phyloP scores from a whole-genome alignment of 1,140 invertebrate genomes.

The Ganaspis sp. region DNA sequence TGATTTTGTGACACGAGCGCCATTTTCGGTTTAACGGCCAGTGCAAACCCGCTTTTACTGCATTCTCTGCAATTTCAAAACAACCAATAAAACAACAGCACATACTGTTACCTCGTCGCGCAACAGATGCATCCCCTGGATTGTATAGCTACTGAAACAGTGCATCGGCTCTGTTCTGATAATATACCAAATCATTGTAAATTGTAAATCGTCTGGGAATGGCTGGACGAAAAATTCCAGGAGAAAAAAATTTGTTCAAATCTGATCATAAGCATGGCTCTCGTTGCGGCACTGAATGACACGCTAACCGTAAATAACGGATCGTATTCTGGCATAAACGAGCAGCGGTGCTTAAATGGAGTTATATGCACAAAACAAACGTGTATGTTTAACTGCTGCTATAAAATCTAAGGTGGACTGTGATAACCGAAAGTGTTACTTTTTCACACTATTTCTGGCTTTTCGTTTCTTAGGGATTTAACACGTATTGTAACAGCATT shows the following conservation, averaged over 20 bases:
- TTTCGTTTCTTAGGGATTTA: too few species aligned
- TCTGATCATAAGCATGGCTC: constrained; percentile 1
- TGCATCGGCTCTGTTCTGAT: neutral
- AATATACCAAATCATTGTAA: constrained; percentile 11
- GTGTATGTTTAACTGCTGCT: constrained; percentile 54
- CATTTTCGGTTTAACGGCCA: constrained; percentile 50
- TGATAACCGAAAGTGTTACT: too few species aligned
- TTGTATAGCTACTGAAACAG: neutral
- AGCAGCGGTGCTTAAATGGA: constrained; percentile 41
- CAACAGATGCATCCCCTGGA: constrained; percentile 31
- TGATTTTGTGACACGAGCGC: constrained; percentile 43
- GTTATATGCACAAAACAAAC: constrained; percentile 42
- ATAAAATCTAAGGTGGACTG: constrained; percentile 46
- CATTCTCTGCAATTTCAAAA: constrained; percentile 55
- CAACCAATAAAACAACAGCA: constrained; percentile 53
- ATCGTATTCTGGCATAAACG: constrained; percentile 50
- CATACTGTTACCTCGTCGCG: constrained; percentile 29
- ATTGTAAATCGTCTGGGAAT: constrained; percentile 8
- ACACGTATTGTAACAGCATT: too few species aligned
- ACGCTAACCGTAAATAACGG: constrained; percentile 52
- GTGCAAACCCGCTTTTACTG: constrained; percentile 47
- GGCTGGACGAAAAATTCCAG: neutral
- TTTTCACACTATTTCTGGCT: too few species aligned
- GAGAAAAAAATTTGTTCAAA: neutral
- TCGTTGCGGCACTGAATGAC: constrained; percentile 21